A percentile compares a stretch with the other conserved stretches of the same genome.
These are phyloP conservation scores for Heteromormyrus szaboi DNA, from an alignment of 2,797 vertebrate genomes.

Conservation along the genomic window DNA sequence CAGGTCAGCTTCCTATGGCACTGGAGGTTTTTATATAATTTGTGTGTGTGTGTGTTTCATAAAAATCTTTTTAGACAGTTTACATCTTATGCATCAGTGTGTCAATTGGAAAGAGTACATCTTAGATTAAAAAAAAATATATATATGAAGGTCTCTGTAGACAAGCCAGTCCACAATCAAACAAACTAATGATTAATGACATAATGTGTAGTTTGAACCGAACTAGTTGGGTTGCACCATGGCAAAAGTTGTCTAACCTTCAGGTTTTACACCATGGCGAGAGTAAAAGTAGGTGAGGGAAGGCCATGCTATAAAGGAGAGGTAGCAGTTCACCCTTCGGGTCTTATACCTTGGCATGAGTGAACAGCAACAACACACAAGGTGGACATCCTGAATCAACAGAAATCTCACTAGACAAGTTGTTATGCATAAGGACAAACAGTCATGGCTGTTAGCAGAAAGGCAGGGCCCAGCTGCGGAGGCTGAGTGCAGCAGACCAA, in stretches of 20 bases:
- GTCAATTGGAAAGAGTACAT: neutral
- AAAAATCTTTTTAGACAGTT: neutral
- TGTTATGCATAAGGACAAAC: neutral
- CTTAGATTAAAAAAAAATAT: neutral
- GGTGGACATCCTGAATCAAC: neutral
- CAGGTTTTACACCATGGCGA: neutral
- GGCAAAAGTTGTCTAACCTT: neutral
- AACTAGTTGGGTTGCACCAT: neutral
- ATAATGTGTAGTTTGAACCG: neutral
- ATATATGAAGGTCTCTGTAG: neutral
- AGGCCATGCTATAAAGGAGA: neutral
- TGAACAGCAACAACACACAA: neutral
- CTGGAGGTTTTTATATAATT: neutral
- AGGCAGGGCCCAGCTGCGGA: neutral
- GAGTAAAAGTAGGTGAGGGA: neutral
- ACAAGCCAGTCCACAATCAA: neutral
- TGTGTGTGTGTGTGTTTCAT: neutral
- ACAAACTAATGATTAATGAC: neutral
- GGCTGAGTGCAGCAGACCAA: neutral
- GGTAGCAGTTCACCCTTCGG: neutral
- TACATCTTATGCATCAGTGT: neutral
- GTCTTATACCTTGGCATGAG: neutral
- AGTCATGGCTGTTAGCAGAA: neutral
- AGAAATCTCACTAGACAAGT: neutral
- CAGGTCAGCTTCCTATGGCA: conserved; percentile 66